Base-by-base conservation (phyloP, 2,888 invertebrate genomes). In the Papilio gigon region DNA sequence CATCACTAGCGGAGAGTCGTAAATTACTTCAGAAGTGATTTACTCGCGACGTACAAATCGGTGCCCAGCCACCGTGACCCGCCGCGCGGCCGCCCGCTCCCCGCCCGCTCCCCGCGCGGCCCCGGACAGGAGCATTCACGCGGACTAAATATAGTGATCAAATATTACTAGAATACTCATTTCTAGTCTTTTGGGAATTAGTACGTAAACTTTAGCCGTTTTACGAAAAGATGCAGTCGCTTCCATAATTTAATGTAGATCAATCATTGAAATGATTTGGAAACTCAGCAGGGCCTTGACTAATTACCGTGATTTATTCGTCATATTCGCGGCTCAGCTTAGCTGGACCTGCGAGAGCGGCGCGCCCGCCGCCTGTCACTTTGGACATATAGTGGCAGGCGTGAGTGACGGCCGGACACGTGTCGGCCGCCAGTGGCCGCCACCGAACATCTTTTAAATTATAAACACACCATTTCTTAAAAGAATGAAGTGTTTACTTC, bases 1-100 rank as follows among this genome's bases (percentile, higher is more conserved):
- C 90, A 81, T 78, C 89, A 83, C 89, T 89, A 84, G 74, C 74
- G 76, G 76, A 76, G 50, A n/a, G 65, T 53, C 61, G 69, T 90
- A 90, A 89, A 90, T 90, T 89, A 90, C 88, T 87, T 86, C 86
- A 88, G 84, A 88, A 89, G 89, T 90, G 89, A 90, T 90, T 90
- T 90, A 90, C 87, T 88, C 82, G 73, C 82, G 82, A 84, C 80
- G 85, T 86, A 88, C 88, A 88, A 89, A 88, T 82, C 84, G 85
- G 81, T 80, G 82, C 84, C 87, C 85, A 85, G 85, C 83, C 84
- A 80, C 80, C 79, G 83, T 82, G 82, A 80, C 84, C 84, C 83
- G 86, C 82, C 86, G 83, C 83, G 84, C 84, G 81, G 78, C 37
- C 79, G 84, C 81, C 82, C 71, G 63, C 37, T 76, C 84, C 81